phyloP scores from a whole-genome alignment of 2,888 invertebrate genomes.

The Hydrotaea cyrtoneurina region DNA sequence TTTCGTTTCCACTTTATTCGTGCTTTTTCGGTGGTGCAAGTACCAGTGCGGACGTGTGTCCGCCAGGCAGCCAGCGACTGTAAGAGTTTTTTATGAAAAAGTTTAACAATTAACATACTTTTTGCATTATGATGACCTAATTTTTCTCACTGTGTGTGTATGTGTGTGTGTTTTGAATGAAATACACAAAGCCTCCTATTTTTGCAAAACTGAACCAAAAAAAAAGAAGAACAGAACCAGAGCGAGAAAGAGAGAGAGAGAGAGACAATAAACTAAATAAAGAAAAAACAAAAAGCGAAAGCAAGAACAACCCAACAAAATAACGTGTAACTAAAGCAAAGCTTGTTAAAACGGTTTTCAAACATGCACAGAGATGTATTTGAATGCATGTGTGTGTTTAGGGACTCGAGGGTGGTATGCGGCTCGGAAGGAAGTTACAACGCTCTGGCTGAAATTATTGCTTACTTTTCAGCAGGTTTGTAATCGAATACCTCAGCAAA shows the following conservation, averaged over 20 bases:
- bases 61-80: neutral
- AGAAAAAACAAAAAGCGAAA: neutral
- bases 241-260: neutral
- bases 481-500: too few relatives aligned
- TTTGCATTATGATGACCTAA: constrained; percentile 61
- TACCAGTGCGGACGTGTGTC: neutral
- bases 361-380: constrained; percentile 19
- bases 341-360: constrained; percentile 35
- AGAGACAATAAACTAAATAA: neutral
- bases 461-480: too few relatives aligned
- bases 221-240: neutral
- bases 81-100: constrained; percentile 41
- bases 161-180: constrained; percentile 41
- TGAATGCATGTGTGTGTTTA: neutral
- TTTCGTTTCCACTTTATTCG: constrained; percentile 8
- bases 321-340: constrained; percentile 33
- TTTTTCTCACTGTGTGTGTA: constrained; percentile 7
- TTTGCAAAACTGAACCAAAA: constrained; percentile 16
- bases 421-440: too few relatives aligned
- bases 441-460: too few relatives aligned
- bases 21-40: neutral
- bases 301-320: constrained; percentile 21
- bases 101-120: constrained; percentile 65
- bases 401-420: neutral
- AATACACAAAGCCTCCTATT: constrained; percentile 23